Base-by-base conservation (phyloP, 2,797 vertebrate genomes). In the Cynopterus sphinx region DNA sequence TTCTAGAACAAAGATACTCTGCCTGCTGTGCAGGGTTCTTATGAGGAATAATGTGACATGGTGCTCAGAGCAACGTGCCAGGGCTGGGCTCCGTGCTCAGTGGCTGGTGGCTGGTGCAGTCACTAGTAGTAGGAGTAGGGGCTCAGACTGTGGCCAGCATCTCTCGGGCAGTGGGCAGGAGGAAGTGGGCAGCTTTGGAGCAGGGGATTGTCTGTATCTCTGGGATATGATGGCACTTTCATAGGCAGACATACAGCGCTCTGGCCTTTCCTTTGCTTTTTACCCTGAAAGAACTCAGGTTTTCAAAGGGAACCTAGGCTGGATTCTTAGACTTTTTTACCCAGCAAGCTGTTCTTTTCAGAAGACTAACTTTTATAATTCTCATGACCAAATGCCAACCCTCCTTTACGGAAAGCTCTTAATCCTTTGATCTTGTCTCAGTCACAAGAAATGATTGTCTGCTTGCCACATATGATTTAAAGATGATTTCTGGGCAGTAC, bases 351-450 rank as follows among this genome's bases (percentile, higher is more conserved):
- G 19, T 90, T 92, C 68, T 88, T 92, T 91, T 82, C 81, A 94
- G 81, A 79, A 77, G 53, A 88, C 71, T 0, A 1, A 68, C 73
- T 93, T 87, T 91, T 53, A 51, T 49, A 87, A 84, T 96, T 95
- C 88, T 96, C 26, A n/a, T 39, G 88, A 89, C 57, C 79, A 90
- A 95, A 77, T 0, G 2, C 77, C 96, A 91, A 12, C 39, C 31
- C 33, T 86, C 78, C 59, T 89, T 95, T 88, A 78, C 88, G 24
- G 8, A 55, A 96, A 21, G 63, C 61, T 70, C 73, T 84, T 98
- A 95, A 97, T 97, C 94, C 85, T 97, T 96, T 97, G 85, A 95
- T 96, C 88, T 95, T 84, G 59, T 93, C 51, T 96, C 77, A 73
- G 77, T 89, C 90, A 90, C 87, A 92, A 88, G 85, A 95, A 96